Evolutionary conservation across 92 coral and sea anemone species (phyloP).

Genomic region (Zoanthus solanderi): DNA sequence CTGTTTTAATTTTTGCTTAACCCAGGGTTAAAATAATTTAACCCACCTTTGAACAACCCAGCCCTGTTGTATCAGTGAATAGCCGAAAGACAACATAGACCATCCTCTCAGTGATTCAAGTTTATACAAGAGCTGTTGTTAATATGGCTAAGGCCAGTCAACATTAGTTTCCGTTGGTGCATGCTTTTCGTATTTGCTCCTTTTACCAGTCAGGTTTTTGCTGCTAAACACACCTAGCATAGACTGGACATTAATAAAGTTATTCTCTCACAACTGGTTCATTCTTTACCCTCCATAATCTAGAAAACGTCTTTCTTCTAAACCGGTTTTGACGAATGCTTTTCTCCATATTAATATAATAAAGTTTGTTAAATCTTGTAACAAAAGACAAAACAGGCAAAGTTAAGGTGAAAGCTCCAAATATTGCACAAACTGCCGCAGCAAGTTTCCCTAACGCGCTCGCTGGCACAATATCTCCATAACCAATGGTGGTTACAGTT

Average conservation of each 20-base stretch:
- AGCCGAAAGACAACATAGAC: no score
- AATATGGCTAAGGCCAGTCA: no score
- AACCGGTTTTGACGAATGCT: constrained; percentile 8
- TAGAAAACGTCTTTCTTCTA: not conserved
- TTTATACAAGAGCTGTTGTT: no score
- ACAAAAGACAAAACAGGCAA: constrained; percentile 61
- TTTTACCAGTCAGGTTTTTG: no score
- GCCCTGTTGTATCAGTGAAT: no score
- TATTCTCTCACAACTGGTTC: not conserved
- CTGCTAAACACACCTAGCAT: no score
- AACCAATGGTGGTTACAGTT: constrained; percentile 63
- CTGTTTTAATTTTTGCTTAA: no score
- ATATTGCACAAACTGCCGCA: constrained; percentile 54
- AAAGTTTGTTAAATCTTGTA: constrained; percentile 57
- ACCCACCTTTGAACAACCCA: no score
- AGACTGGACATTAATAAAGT: not conserved
- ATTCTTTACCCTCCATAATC: not conserved
- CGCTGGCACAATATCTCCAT: constrained; percentile 61
- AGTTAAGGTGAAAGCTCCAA: constrained; percentile 63
- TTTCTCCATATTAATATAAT: constrained; percentile 50
- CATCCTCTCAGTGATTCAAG: no score
- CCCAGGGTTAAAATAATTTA: no score
- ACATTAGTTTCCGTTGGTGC: no score
- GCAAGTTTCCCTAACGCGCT: constrained; percentile 53
- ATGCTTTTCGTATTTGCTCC: no score